Evolutionary conservation across 2,797 vertebrate species (phyloP).

Genomic region (Ciconia nigra): DNA sequence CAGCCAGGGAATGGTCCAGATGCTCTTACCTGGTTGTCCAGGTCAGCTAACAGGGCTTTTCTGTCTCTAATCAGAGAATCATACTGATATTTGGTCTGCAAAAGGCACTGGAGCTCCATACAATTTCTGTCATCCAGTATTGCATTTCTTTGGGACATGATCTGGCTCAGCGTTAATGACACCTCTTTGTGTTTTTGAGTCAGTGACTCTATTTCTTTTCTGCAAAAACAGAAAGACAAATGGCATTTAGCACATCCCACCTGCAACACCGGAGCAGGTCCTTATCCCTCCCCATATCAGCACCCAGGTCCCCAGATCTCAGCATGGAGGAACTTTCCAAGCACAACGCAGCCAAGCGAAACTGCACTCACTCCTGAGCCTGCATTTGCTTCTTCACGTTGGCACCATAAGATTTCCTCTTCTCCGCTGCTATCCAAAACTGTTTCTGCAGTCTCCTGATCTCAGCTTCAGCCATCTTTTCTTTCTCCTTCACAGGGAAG

Average conservation of each 20-base stretch:
- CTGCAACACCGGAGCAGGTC: background rate
- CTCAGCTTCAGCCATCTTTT: background rate
- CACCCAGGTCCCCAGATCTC: background rate
- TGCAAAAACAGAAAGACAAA: background rate
- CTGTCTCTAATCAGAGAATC: conserved; percentile 59
- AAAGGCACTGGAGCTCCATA: conserved; percentile 38
- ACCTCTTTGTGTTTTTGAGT: conserved; percentile 43
- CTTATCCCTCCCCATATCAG: background rate
- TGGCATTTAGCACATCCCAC: background rate
- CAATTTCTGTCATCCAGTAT: conserved; percentile 30
- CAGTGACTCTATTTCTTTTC: conserved; percentile 62
- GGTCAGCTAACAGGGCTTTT: conserved; percentile 50
- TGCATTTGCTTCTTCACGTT: background rate
- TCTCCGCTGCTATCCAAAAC: conserved; percentile 35
- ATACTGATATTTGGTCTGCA: conserved; percentile 44
- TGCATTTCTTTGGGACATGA: background rate
- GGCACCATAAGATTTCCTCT: conserved; percentile 20
- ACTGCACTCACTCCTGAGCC: conserved; percentile 65
- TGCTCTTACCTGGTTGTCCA: conserved; percentile 66
- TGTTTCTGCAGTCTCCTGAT: conserved; percentile 61
- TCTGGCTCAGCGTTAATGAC: conserved; percentile 12
- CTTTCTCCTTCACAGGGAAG: background rate
- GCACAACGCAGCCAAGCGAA: rapidly evolving
- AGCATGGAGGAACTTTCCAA: background rate
- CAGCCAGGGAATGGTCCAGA: background rate